phyloP scores from a whole-genome alignment of 1,140 invertebrate species.

The Phymorhynchus buccinoides region DNA sequence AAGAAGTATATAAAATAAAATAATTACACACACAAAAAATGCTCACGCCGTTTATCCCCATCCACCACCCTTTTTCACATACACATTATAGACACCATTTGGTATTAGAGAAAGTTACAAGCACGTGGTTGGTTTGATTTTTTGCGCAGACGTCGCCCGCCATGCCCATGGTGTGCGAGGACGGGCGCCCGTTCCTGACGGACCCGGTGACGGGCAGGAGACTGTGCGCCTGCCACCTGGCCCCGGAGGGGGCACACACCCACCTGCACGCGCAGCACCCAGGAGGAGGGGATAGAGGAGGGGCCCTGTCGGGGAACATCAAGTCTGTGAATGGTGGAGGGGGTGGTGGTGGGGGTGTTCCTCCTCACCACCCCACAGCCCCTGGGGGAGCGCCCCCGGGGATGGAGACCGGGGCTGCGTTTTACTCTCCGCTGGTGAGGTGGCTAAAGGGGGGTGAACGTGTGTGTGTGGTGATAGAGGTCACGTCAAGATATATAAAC shows the following conservation, averaged over 20 bases:
- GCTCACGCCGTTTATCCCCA: too few relatives aligned
- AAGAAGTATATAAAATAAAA: neutral
- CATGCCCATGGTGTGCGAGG: conserved; percentile 12
- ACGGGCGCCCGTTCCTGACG: neutral
- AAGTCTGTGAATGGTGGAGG: neutral
- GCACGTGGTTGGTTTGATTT: neutral
- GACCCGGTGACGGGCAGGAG: neutral
- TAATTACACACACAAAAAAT: too few relatives aligned
- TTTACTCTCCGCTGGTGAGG: neutral
- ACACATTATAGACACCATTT: too few relatives aligned
- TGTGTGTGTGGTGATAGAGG: too few relatives aligned
- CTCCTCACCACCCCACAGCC: neutral
- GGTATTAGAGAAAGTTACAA: neutral
- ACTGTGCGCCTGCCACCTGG: neutral
- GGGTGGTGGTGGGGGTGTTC: neutral
- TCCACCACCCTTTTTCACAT: too few relatives aligned
- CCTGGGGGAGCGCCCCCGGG: neutral
- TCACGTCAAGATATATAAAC: too few relatives aligned
- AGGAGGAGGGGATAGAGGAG: too few relatives aligned
- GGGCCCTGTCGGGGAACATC: conserved; percentile 10
- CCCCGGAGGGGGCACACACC: neutral
- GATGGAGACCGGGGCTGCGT: neutral
- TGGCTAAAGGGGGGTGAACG: too few relatives aligned
- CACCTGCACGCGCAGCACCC: conserved; percentile 8
- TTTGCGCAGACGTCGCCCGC: conserved; percentile 3